Conservation (phyloP, 2,113 vertebrate species). For the Oreochromis spilurus region DNA sequence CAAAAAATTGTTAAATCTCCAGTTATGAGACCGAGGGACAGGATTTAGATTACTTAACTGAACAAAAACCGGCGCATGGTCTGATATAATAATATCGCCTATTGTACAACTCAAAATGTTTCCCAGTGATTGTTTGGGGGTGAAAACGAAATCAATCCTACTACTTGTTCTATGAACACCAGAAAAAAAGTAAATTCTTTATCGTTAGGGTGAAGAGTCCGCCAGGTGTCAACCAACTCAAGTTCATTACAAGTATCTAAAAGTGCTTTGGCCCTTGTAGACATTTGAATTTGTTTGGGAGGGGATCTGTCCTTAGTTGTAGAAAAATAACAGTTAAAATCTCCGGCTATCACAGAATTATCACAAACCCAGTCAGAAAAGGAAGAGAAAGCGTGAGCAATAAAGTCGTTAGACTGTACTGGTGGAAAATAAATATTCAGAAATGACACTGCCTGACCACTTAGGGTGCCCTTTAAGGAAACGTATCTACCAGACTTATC, state of each 20-base stretch:
- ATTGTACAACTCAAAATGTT: background rate
- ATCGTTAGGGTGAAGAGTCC: accelerated
- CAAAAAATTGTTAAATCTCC: background rate
- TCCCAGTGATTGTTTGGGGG: too few relatives aligned
- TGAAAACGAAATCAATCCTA: background rate
- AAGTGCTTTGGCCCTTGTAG: too few relatives aligned
- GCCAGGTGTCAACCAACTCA: too few relatives aligned
- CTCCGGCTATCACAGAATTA: background rate
- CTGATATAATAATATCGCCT: background rate
- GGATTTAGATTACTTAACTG: background rate
- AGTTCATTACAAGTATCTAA: too few relatives aligned
- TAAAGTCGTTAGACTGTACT: too few relatives aligned
- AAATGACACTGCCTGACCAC: too few relatives aligned
- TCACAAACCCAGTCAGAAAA: background rate
- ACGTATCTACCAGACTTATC: too few relatives aligned
- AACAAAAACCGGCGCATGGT: background rate
- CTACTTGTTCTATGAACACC: background rate
- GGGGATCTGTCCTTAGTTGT: background rate
- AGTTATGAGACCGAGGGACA: background rate
- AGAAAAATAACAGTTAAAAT: background rate
- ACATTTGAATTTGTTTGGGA: background rate
- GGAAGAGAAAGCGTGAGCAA: background rate
- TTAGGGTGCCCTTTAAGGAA: too few relatives aligned
- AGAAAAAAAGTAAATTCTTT: too few relatives aligned
- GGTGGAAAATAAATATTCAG: too few relatives aligned